Base-by-base conservation (phyloP, 1,140 invertebrate genomes). In the Chrysomallon squamiferum region DNA sequence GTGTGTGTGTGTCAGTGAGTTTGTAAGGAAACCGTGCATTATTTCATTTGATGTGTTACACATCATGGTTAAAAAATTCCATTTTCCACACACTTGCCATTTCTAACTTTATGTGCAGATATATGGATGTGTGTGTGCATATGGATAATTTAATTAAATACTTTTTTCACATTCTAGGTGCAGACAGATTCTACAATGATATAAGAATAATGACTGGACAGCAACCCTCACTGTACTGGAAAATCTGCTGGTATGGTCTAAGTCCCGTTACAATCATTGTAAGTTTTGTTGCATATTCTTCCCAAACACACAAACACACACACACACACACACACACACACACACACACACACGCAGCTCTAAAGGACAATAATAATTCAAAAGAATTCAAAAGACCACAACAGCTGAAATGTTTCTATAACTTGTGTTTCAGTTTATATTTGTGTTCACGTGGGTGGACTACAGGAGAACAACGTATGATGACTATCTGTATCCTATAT, bases 391-490 rank as follows among this genome's bases (percentile, higher is more conserved):
- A n/a, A n/a, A n/a, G n/a, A n/a, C n/a, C n/a, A n/a, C n/a, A n/a
- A n/a, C n/a, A n/a, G 25, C 58, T 43, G 18, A 20, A 20, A 27
- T n/a, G 13, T n/a, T 11, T 2, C 0, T 6, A 60, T 38, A 7
- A 38, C 18, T n/a, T 41, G 7, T 66, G 61, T 86, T 86, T 57
- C 85, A 92, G 91, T 92, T 92, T 68, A 93, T 93, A 38, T 85
- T 94, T 27, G 90, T 93, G 58, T 93, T 93, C 84, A 93, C 93
- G 72, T 93, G 92, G 90, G 89, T 93, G 27, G 91, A 93, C 73
- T 93, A 93, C 78, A 89, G 61, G 33, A 47, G 65, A 0, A 77
- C 78, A 0, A 76, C 62, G 15, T 82, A 81, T 58, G 84, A 81
- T 18, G 78, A 78, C 43, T 93, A 92, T 76, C 87, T 90, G 9